Conservation (phyloP, 2,113 vertebrate genomes). For the Gavialis gangeticus region DNA sequence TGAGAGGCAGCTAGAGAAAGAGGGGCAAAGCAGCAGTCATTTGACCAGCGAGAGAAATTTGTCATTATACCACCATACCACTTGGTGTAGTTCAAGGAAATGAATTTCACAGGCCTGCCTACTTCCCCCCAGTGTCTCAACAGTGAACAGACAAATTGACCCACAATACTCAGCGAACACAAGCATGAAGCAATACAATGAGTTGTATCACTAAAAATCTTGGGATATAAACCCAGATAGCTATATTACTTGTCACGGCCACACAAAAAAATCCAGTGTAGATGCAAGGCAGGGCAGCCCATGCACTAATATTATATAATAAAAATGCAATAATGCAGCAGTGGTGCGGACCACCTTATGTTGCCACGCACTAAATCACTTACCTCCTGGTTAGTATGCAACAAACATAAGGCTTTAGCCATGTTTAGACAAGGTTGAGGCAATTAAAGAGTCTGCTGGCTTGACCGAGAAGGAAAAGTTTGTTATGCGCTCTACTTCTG, state of each 20-base stretch:
- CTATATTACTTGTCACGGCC: constrained; percentile 56
- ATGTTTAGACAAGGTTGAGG: constrained; percentile 49
- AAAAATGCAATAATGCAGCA: constrained; percentile 54
- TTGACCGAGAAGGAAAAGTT: constrained; percentile 65
- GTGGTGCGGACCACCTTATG: constrained; percentile 21
- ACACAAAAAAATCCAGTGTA: constrained; percentile 49
- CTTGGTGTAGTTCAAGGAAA: not conserved
- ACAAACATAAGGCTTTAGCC: constrained; percentile 61
- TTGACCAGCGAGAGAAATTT: not conserved
- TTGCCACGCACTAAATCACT: not conserved
- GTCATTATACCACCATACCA: not conserved
- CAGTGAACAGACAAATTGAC: not conserved
- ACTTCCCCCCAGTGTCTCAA: not conserved
- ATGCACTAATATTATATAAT: not conserved
- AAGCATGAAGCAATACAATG: not conserved
- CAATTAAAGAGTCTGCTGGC: constrained; percentile 66
- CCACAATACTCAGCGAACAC: not conserved
- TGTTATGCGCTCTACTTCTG: constrained; percentile 27
- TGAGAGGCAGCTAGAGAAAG: not conserved
- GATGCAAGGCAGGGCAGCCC: constrained; percentile 62
- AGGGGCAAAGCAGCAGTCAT: not conserved
- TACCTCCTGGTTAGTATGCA: constrained; percentile 34
- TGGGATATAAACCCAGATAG: constrained; percentile 28
- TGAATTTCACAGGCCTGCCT: not conserved
- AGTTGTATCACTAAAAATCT: constrained; percentile 18